Evolutionary conservation across 2,888 invertebrate species (phyloP).

Genomic region (Eupithecia exiguata): DNA sequence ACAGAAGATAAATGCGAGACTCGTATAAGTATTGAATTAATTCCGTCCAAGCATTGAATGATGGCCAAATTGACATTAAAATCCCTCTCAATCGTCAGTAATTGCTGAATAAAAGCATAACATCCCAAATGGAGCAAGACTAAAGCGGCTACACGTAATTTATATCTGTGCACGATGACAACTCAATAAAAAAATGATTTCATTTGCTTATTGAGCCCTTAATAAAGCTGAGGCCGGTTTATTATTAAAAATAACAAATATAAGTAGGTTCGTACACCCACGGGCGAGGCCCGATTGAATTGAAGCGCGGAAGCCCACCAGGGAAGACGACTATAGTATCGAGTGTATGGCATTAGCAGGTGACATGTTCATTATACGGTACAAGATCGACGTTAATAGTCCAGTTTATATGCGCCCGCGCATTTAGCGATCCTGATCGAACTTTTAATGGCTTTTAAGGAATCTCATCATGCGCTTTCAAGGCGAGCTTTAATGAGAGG

Average conservation of each 20-base stretch:
- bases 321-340: conserved; percentile 58
- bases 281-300: conserved; percentile 49
- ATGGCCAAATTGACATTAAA: conserved; percentile 82
- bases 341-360: conserved; percentile 59
- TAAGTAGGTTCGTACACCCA: conserved; percentile 56
- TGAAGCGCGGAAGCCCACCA: conserved; percentile 66
- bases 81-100: conserved; percentile 80
- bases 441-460: conserved; percentile 60
- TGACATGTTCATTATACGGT: conserved; percentile 61
- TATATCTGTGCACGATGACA: conserved; percentile 81
- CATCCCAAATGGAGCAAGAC: conserved; percentile 80
- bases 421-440: conserved; percentile 57
- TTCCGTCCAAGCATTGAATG: conserved; percentile 79
- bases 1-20: conserved; percentile 71
- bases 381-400: conserved; percentile 62
- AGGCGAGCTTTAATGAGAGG: conserved; percentile 43
- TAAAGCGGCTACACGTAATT: conserved; percentile 70
- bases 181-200: conserved; percentile 84
- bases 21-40: conserved; percentile 75
- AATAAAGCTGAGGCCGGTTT: conserved; percentile 73
- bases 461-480: conserved; percentile 62
- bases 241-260: conserved; percentile 76
- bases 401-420: conserved; percentile 58
- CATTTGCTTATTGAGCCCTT: conserved; percentile 84
- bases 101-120: conserved; percentile 83